phyloP scores from a whole-genome alignment of 2,888 invertebrate species.

The Megastigmus dorsalis region DNA sequence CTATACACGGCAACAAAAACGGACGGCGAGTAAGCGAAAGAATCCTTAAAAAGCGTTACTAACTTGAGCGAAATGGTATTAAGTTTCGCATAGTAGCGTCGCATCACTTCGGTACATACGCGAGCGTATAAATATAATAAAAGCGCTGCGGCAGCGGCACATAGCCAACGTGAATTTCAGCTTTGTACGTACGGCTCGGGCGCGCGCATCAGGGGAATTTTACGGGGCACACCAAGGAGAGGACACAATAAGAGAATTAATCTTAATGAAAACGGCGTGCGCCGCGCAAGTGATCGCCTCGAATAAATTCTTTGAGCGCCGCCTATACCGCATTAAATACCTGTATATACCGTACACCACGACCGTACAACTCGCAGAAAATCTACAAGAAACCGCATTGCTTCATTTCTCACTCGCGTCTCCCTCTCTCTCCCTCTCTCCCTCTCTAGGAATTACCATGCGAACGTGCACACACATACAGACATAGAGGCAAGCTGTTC shows the following conservation, averaged over 20 bases:
- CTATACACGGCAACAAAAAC: too few relatives aligned
- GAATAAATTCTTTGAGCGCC: constrained; percentile 31
- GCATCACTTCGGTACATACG: background rate
- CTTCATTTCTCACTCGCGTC: constrained; percentile 16
- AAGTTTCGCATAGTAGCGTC: background rate
- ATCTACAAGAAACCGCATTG: constrained; percentile 26
- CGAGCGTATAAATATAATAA: background rate
- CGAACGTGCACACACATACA: background rate
- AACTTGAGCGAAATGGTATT: too few relatives aligned
- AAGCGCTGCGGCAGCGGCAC: too few relatives aligned
- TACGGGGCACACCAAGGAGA: background rate
- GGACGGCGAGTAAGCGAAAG: too few relatives aligned
- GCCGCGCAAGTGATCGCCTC: background rate
- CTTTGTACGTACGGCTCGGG: too few relatives aligned
- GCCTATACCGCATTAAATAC: background rate
- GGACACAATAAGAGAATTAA: constrained; percentile 44
- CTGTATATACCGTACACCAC: too few relatives aligned
- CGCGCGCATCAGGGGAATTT: too few relatives aligned
- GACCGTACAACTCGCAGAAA: constrained; percentile 26
- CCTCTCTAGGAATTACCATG: constrained; percentile 5
- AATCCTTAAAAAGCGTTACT: too few relatives aligned
- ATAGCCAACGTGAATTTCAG: background rate
- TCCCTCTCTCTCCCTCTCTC: background rate
- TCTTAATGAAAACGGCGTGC: constrained; percentile 34
- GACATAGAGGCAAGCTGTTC: background rate